Base-by-base conservation (phyloP, 2,113 vertebrate genomes). In the Lipophrys pholis region DNA sequence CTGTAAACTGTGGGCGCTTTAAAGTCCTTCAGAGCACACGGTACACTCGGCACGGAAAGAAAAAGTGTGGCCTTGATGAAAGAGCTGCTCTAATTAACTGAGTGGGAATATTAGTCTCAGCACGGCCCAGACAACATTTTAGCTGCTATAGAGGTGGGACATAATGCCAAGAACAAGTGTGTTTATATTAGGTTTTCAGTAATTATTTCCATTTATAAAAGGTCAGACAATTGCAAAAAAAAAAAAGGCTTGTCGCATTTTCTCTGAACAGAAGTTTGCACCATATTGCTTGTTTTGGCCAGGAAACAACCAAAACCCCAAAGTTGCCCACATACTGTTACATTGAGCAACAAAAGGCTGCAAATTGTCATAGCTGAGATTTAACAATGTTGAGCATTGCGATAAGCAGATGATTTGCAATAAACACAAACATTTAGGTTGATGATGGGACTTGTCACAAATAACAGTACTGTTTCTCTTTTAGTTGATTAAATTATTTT, bases 51-150 rank as follows among this genome's bases (percentile, higher is more conserved):
- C 52, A 16, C 63, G 52, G 1, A 36, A 66, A 59, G 42, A 41
- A 7, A 41, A 60, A 56, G 17, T 51, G 45, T 56, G 67, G 54
- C n/a, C 49, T 21, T 12, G 51, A 35, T 56, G 70, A 61, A 61
- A 65, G 35, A 79, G 60, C 63, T 60, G 70, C 52, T 64, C 60
- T 76, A 64, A 76, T 81, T 77, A 43, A 83, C 56, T 76, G 42
- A 73, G 45, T 51, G 63, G 67, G 52, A 73, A 76, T 66, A 80
- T 72, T 55, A 8, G 51, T 12, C 73, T 75, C 52, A 42, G 42
- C 67, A 49, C 38, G 51, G 48, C 30, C 54, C 58, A 56, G 76
- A 66, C 61, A 51, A 65, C 52, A 67, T 69, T 62, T 53, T 46
- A 63, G 21, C 8, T 54, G 7, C 38, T 52, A 17, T 16, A 30